Evolutionary conservation across 2,797 vertebrate species (phyloP).

Genomic region (Peromyscus nudipes): DNA sequence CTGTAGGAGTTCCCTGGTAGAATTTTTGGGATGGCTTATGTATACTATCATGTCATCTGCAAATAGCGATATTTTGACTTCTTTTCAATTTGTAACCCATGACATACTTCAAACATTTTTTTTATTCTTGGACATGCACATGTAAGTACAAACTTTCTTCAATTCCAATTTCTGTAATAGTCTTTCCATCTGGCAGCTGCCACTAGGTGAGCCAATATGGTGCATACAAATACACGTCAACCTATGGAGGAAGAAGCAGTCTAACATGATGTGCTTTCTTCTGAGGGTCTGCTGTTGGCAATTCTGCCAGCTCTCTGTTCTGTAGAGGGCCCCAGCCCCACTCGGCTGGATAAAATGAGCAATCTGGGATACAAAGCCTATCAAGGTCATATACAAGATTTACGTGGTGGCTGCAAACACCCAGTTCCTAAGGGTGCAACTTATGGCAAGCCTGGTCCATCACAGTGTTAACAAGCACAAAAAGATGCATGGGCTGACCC

Average conservation of each 20-base stretch:
- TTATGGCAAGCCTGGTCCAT: neutral
- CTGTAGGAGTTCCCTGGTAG: neutral
- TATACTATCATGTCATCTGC: no score
- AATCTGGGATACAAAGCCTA: neutral
- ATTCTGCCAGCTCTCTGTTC: neutral
- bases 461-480: neutral
- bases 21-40: neutral
- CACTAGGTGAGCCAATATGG: neutral
- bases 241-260: neutral
- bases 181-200: neutral
- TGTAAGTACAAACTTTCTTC: neutral
- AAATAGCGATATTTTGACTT: no score
- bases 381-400: neutral
- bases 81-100: no score
- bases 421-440: neutral
- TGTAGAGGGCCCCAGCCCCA: neutral
- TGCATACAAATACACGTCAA: neutral
- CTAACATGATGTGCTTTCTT: neutral
- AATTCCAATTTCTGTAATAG: neutral
- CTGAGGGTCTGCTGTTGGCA: neutral
- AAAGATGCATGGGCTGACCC: neutral
- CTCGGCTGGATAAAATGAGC: neutral
- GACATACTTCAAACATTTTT: neutral
- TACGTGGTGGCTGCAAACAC: neutral
- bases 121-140: neutral